These are phyloP conservation scores for Phortica magna DNA, from an alignment of 2,888 invertebrate species.

Conservation along the genomic window DNA sequence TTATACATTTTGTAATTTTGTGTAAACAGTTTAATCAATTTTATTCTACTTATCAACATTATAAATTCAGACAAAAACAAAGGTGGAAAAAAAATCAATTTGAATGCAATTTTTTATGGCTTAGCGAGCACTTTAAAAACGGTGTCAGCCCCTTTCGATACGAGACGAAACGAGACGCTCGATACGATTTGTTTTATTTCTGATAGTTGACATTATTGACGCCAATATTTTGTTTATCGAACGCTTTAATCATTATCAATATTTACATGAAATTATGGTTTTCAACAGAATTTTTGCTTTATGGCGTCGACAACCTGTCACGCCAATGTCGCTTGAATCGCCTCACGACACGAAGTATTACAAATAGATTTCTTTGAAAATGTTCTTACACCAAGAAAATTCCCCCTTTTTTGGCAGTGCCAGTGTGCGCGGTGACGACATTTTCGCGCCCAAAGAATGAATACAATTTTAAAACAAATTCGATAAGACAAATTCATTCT, in stretches of 20 bases:
- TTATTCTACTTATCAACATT: not conserved
- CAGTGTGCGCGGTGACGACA: not conserved
- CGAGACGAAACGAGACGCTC: too few relatives aligned
- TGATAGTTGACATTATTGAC: slow-evolving; percentile 12
- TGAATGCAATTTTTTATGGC: slow-evolving; percentile 17
- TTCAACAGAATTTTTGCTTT: slow-evolving; percentile 15
- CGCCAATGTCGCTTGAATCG: not conserved
- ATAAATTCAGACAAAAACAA: not conserved
- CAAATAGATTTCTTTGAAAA: not conserved
- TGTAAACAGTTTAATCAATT: slow-evolving; percentile 13
- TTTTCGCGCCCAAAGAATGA: not conserved
- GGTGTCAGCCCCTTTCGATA: not conserved
- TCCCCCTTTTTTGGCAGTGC: not conserved
- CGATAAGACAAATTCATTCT: not conserved
- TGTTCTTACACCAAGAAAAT: not conserved
- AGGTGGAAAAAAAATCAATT: not conserved
- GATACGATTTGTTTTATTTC: slow-evolving; percentile 8
- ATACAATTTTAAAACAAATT: not conserved
- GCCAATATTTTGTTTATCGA: slow-evolving; percentile 49
- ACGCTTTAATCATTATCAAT: slow-evolving; percentile 63
- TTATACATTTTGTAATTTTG: not conserved
- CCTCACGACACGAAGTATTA: not conserved
- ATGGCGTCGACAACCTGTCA: slow-evolving; percentile 24
- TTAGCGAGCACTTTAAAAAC: not conserved
- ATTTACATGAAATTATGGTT: slow-evolving; percentile 65